Evolutionary conservation across 2,888 invertebrate species (phyloP).

Genomic region (Acrobasis repandana): DNA sequence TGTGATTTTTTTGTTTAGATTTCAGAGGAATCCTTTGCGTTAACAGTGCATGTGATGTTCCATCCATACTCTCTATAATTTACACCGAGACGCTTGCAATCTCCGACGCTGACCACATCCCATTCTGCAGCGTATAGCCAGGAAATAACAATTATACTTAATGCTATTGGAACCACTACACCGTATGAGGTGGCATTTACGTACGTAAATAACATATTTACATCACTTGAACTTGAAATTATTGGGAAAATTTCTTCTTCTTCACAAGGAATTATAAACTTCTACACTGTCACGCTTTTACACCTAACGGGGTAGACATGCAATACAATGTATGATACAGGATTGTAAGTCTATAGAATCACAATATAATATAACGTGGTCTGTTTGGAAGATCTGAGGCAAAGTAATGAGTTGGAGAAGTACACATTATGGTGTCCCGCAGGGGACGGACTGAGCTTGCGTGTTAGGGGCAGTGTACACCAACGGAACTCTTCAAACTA

Average conservation of each 20-base stretch:
- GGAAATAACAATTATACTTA: constrained; percentile 18
- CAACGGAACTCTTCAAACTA: not conserved
- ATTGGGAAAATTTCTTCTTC: too few species aligned
- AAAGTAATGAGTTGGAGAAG: constrained; percentile 26
- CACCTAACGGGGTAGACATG: too few species aligned
- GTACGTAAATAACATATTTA: not conserved
- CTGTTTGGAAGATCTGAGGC: constrained; percentile 24
- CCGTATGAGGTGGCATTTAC: not conserved
- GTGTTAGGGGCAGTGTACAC: not conserved
- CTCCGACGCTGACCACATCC: constrained; percentile 9
- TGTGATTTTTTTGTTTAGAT: too few species aligned
- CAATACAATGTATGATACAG: too few species aligned
- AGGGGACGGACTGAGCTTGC: constrained; percentile 24
- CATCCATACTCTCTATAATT: not conserved
- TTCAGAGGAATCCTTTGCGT: too few species aligned
- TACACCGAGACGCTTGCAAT: constrained; percentile 1
- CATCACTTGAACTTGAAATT: too few species aligned
- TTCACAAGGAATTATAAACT: too few species aligned
- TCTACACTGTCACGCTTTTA: too few species aligned
- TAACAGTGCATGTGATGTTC: not conserved
- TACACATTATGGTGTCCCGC: constrained; percentile 44
- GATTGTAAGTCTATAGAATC: too few species aligned
- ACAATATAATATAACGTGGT: not conserved
- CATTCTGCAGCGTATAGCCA: constrained; percentile 10
- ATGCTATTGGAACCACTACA: constrained; percentile 9